phyloP scores from a whole-genome alignment of 1,140 invertebrate genomes.

The Aphidius gifuensis region DNA sequence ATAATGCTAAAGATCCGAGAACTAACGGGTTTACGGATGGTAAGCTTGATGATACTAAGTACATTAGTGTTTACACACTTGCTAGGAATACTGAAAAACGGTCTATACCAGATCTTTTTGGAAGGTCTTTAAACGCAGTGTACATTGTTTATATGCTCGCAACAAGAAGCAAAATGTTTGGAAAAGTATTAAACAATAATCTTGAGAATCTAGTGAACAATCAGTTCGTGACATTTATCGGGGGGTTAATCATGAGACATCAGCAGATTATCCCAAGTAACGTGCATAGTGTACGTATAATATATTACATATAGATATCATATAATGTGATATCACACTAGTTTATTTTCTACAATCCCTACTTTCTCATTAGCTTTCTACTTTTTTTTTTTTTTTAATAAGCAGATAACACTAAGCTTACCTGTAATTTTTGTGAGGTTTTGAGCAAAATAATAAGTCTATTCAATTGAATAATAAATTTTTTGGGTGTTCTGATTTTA shows the following conservation, averaged over 20 bases:
- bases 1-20: conserved; percentile 40
- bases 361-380: too few relatives aligned
- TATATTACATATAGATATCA: not conserved
- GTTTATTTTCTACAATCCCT: too few relatives aligned
- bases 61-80: conserved; percentile 66
- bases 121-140: conserved; percentile 65
- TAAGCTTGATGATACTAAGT: conserved; percentile 54
- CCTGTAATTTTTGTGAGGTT: too few relatives aligned
- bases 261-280: conserved; percentile 77
- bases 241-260: conserved; percentile 67
- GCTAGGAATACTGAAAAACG: conserved; percentile 70
- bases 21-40: conserved; percentile 49
- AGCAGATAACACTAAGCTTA: too few relatives aligned
- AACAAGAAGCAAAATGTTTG: conserved; percentile 59
- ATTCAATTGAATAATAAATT: too few relatives aligned
- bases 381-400: too few relatives aligned
- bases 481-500: too few relatives aligned
- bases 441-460: too few relatives aligned
- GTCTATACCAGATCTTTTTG: conserved; percentile 71
- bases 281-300: conserved; percentile 29
- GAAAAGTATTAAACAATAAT: conserved; percentile 34
- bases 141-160: conserved; percentile 68
- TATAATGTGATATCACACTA: too few relatives aligned
- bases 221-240: conserved; percentile 46
- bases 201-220: conserved; percentile 30